Conservation (phyloP, 2,113 vertebrate genomes). For the Hucho hucho region DNA sequence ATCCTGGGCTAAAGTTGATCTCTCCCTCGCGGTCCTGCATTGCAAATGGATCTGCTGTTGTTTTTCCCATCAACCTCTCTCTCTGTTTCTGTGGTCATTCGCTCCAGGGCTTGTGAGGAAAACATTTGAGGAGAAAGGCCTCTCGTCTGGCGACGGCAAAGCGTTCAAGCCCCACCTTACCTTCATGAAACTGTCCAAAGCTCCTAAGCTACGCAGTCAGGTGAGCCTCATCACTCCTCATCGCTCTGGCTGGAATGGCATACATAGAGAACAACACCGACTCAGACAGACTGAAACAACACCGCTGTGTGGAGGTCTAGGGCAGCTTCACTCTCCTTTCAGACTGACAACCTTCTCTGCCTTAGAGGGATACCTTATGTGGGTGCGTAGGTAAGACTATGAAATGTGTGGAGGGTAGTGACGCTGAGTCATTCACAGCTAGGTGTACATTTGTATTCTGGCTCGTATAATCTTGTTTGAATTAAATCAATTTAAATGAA, state of each 20-base stretch:
- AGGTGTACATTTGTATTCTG: slow-evolving; percentile 27
- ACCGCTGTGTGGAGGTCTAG: no score
- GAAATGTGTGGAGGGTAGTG: neutral
- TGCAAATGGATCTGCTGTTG: slow-evolving; percentile 61
- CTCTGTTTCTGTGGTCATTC: slow-evolving; percentile 14
- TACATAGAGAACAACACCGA: no score
- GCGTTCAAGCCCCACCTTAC: slow-evolving; percentile 91
- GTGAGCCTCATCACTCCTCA: slow-evolving; percentile 55
- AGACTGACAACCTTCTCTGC: neutral
- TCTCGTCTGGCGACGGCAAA: slow-evolving; percentile 76
- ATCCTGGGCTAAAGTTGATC: slow-evolving; percentile 1
- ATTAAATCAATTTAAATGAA: no score
- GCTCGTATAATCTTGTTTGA: no score
- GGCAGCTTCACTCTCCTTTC: no score
- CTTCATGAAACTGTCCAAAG: slow-evolving; percentile 93
- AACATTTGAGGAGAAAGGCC: slow-evolving; percentile 84
- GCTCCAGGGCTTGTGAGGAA: slow-evolving; percentile 77
- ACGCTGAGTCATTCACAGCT: slow-evolving; percentile 16
- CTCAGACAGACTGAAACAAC: no score
- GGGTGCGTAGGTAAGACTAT: neutral
- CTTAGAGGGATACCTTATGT: neutral
- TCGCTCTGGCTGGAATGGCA: neutral
- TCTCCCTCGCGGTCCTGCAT: slow-evolving; percentile 42
- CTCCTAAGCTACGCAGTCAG: slow-evolving; percentile 79
- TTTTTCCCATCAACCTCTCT: slow-evolving; percentile 34